phyloP scores from a whole-genome alignment of 2,113 vertebrate genomes.

The Thunnus maccoyii region DNA sequence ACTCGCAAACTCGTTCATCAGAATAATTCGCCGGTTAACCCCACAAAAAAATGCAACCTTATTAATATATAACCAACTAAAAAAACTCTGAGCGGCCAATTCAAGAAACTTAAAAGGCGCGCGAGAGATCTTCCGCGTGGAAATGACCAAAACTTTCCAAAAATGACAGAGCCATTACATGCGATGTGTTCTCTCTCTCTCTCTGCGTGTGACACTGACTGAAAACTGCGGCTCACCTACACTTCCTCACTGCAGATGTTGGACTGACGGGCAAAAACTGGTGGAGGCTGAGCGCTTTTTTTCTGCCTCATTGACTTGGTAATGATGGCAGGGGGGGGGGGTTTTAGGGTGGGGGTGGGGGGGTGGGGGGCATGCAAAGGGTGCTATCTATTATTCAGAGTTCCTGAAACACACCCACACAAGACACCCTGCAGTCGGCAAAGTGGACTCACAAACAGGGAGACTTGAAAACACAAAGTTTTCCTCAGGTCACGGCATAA shows the following conservation, averaged over 20 bases:
- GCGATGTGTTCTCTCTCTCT: neutral
- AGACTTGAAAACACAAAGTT: neutral
- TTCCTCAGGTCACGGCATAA: too few relatives aligned
- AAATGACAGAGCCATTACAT: slow-evolving; percentile 24
- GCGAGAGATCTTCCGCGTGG: slow-evolving; percentile 20
- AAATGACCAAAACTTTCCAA: slow-evolving; percentile 26
- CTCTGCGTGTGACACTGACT: slow-evolving; percentile 18
- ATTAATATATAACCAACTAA: neutral
- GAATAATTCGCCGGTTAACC: neutral
- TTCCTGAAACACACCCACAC: neutral
- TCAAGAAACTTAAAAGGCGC: slow-evolving; percentile 13
- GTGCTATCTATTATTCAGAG: slow-evolving; percentile 40
- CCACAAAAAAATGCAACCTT: neutral
- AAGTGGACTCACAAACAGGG: slow-evolving; percentile 6
- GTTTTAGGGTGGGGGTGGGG: neutral
- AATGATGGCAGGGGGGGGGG: slow-evolving; percentile 62
- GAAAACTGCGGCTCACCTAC: slow-evolving; percentile 37
- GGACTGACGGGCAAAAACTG: slow-evolving; percentile 25
- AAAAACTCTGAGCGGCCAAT: neutral
- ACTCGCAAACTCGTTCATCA: slow-evolving; percentile 27
- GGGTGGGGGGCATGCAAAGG: slow-evolving; percentile 7
- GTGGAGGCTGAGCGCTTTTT: slow-evolving; percentile 41
- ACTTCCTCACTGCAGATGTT: slow-evolving; percentile 66
- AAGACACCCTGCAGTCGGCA: slow-evolving; percentile 4
- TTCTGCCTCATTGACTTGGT: slow-evolving; percentile 69